phyloP scores from a whole-genome alignment of 2,113 vertebrate genomes.

The Cephalopterus ornatus region DNA sequence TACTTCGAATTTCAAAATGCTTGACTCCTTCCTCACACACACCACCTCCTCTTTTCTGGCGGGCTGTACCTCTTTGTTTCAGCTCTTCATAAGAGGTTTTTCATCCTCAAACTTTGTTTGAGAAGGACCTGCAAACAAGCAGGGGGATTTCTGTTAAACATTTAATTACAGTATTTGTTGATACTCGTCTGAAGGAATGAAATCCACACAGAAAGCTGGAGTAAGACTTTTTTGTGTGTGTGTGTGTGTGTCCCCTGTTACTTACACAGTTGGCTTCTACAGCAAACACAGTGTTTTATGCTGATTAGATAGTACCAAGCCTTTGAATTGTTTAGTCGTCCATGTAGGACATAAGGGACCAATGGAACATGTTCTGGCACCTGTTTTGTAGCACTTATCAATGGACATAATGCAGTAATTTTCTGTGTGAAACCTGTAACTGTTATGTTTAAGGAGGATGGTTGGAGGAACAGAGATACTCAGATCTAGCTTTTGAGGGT shows the following conservation, averaged over 20 bases:
- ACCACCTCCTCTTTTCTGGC: background rate
- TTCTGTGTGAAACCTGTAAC: background rate
- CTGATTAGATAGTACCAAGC: background rate
- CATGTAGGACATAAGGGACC: background rate
- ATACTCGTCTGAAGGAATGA: background rate
- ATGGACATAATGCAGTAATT: accelerated
- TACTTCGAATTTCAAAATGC: background rate
- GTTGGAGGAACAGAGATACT: background rate
- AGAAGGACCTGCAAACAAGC: background rate
- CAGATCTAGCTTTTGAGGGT: background rate
- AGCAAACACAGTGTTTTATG: background rate
- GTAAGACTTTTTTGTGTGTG: background rate
- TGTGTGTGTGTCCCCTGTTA: background rate
- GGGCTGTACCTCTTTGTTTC: background rate
- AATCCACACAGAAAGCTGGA: background rate
- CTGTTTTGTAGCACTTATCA: background rate
- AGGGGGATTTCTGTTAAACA: background rate
- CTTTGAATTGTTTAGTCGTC: background rate
- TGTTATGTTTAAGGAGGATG: background rate
- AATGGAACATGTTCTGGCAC: background rate
- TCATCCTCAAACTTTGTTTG: background rate
- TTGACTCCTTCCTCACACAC: background rate
- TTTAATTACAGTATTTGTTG: background rate
- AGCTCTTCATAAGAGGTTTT: background rate
- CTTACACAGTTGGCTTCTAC: background rate